Conservation (phyloP, 1,140 invertebrate species). For the Tribolium castaneum region DNA sequence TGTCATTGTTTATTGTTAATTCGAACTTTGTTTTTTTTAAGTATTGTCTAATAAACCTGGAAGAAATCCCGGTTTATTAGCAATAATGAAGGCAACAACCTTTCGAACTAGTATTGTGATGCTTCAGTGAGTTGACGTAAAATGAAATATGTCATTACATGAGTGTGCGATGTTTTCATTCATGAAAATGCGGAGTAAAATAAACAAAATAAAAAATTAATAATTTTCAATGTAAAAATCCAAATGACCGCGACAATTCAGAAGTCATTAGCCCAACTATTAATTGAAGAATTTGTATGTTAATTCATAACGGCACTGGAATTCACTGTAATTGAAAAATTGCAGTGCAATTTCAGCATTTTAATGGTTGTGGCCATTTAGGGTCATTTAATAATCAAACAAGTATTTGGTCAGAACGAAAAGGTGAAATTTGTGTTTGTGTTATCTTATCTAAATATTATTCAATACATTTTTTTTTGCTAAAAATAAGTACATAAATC, state of each 20-base stretch:
- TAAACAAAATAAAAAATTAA: too few species aligned
- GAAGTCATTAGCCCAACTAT: not conserved
- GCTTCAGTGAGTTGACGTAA: constrained; percentile 40
- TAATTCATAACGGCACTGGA: constrained; percentile 8
- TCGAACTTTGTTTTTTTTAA: not conserved
- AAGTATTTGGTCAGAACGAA: too few species aligned
- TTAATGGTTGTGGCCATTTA: not conserved
- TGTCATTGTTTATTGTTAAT: not conserved
- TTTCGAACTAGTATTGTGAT: constrained; percentile 39
- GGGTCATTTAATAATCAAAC: too few species aligned
- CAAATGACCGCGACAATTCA: not conserved
- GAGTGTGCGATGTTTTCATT: too few species aligned
- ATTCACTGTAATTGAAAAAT: not conserved
- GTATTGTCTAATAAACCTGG: not conserved
- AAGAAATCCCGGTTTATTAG: constrained; percentile 32
- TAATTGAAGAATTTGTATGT: not conserved
- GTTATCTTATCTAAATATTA: too few species aligned
- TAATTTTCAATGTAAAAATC: too few species aligned
- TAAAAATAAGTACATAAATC: too few species aligned
- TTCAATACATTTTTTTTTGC: too few species aligned
- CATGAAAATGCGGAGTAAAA: too few species aligned
- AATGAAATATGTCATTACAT: constrained; percentile 4
- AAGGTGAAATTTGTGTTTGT: too few species aligned
- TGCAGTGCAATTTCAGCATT: not conserved
- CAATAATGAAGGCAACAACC: constrained; percentile 40